A percentile compares a stretch with the other conserved stretches of the same genome.
These are phyloP conservation scores for Cyphomyrus plagiostoma DNA, from an alignment of 2,113 vertebrate genomes.

Conservation along the genomic window DNA sequence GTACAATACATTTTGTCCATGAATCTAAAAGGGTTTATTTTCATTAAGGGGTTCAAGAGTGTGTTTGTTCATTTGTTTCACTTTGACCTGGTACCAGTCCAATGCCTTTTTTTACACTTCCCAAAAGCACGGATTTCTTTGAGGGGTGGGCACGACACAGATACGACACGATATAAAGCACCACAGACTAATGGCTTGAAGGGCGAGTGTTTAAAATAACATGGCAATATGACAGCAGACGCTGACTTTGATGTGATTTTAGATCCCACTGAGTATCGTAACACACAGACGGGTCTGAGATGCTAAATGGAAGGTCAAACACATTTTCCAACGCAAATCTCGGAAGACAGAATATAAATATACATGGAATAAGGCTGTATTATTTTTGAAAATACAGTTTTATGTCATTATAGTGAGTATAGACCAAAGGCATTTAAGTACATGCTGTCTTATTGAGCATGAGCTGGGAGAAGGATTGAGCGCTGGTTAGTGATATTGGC, in stretches of 20 bases:
- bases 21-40: background rate
- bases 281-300: background rate
- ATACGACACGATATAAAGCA: background rate
- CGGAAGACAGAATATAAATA: background rate
- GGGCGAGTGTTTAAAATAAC: constrained; percentile 1
- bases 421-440: background rate
- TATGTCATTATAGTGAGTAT: background rate
- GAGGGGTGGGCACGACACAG: background rate
- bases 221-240: background rate
- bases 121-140: background rate
- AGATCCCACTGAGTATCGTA: background rate
- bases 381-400: background rate
- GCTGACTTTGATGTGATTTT: background rate
- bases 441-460: background rate
- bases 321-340: background rate
- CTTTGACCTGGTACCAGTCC: background rate
- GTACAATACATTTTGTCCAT: background rate
- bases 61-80: background rate
- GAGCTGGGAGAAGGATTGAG: background rate
- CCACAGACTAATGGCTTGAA: background rate
- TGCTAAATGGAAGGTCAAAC: background rate
- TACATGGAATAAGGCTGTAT: background rate
- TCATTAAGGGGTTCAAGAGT: background rate
- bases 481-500: background rate
- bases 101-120: background rate